Conservation (phyloP, 2,888 invertebrate species). For the Agrotis puta region DNA sequence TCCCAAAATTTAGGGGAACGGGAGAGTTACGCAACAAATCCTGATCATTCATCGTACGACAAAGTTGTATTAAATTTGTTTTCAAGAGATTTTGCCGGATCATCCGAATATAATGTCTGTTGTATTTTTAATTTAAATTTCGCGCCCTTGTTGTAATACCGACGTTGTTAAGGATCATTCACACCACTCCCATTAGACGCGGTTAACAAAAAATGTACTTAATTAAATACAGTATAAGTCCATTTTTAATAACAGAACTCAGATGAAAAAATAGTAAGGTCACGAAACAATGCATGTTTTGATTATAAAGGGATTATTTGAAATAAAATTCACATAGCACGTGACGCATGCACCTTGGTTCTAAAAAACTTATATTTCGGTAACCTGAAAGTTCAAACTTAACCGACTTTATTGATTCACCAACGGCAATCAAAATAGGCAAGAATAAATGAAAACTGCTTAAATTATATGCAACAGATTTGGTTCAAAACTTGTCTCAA, state of each 20-base stretch:
- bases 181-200: conserved; percentile 7
- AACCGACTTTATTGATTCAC: not conserved
- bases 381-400: not conserved
- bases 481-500: not conserved
- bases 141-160: conserved; percentile 4
- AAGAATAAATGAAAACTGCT: not conserved
- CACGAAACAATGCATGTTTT: conserved; percentile 11
- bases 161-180: not conserved
- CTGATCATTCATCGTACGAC: conserved; percentile 24
- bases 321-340: not conserved
- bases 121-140: conserved; percentile 25
- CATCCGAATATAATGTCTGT: conserved; percentile 23
- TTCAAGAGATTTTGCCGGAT: conserved; percentile 44
- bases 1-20: conserved; percentile 15
- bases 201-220: conserved; percentile 2
- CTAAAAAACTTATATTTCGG: no score
- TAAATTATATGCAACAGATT: not conserved
- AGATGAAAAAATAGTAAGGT: conserved; percentile 18
- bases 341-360: not conserved
- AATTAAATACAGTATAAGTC: conserved; percentile 13
- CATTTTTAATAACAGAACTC: not conserved
- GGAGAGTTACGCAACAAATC: conserved; percentile 26
- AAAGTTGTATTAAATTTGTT: conserved; percentile 54
- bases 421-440: no score
- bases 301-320: not conserved